These are phyloP conservation scores for Vicugna pacos DNA, from an alignment of 2,113 vertebrate species.

Conservation along the genomic window DNA sequence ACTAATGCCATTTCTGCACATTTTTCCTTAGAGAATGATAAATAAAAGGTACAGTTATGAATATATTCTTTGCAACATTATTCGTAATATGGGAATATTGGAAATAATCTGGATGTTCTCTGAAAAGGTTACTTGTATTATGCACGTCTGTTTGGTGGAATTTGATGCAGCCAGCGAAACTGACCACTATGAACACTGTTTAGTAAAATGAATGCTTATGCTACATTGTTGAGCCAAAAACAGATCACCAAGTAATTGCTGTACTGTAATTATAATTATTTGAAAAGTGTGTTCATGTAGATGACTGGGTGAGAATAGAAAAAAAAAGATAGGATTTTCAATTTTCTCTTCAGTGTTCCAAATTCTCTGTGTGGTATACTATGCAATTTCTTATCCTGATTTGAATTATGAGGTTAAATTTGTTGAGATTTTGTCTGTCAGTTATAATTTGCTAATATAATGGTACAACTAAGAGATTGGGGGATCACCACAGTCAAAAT, in stretches of 20 bases:
- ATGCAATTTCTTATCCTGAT: not conserved
- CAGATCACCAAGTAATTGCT: not conserved
- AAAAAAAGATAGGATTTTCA: not conserved
- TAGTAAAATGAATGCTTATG: not conserved
- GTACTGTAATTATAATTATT: not conserved
- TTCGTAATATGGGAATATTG: not conserved
- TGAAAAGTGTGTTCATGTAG: not conserved
- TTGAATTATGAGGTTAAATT: slow-evolving; percentile 6
- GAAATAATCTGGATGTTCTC: not conserved
- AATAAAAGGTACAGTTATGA: not conserved
- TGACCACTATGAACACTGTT: not conserved
- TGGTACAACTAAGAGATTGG: not conserved
- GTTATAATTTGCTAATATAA: not conserved
- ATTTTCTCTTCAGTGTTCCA: not conserved
- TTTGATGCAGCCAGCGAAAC: not conserved
- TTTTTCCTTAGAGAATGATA: not conserved
- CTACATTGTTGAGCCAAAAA: not conserved
- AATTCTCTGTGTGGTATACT: not conserved
- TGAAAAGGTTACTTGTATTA: not conserved
- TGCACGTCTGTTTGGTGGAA: not conserved
- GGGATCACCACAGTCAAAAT: not conserved
- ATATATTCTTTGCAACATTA: not conserved
- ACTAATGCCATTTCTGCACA: not conserved
- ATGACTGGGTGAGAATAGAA: not conserved
- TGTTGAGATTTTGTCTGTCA: not conserved